These are phyloP conservation scores for Misgurnus mizolepis DNA, from an alignment of 2,113 vertebrate genomes.

Conservation along the genomic window DNA sequence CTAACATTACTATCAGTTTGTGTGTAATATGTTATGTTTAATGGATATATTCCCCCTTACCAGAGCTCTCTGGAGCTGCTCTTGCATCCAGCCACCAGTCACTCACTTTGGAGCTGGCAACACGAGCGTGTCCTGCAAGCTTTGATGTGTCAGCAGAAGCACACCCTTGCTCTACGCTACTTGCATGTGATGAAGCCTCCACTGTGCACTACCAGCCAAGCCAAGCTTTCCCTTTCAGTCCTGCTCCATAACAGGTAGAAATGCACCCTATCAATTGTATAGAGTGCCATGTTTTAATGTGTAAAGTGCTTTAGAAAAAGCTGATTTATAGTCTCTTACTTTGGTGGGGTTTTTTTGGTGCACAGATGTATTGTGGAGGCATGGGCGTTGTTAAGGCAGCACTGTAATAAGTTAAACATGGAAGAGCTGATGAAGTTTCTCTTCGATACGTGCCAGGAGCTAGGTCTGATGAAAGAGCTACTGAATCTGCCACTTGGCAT, in stretches of 20 bases:
- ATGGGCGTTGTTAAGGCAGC: slow-evolving; percentile 83
- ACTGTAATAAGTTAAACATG: slow-evolving; percentile 77
- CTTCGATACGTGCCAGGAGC: slow-evolving; percentile 88
- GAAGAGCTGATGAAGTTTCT: slow-evolving; percentile 82
- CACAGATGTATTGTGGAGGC: slow-evolving; percentile 88
- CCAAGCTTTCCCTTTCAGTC: slow-evolving; percentile 86
- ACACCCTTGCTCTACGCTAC: slow-evolving; percentile 84
- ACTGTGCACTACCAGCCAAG: slow-evolving; percentile 73
- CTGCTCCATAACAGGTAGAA: slow-evolving; percentile 86
- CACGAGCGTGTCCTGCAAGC: slow-evolving; percentile 85
- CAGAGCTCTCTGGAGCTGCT: slow-evolving; percentile 89
- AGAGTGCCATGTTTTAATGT: background rate
- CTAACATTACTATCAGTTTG: background rate
- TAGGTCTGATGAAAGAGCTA: slow-evolving; percentile 89
- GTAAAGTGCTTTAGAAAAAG: no score
- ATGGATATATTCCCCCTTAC: background rate
- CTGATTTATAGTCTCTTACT: background rate
- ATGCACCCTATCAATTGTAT: background rate
- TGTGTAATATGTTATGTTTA: background rate
- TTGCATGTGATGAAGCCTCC: slow-evolving; percentile 84
- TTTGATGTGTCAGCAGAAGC: slow-evolving; percentile 89
- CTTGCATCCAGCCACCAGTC: slow-evolving; percentile 85
- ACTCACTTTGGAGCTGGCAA: slow-evolving; percentile 83
- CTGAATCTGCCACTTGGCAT: slow-evolving; percentile 86
- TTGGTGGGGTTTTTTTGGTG: background rate